These are phyloP conservation scores for Lycocorax pyrrhopterus DNA, from an alignment of 2,113 vertebrate species.

Conservation along the genomic window DNA sequence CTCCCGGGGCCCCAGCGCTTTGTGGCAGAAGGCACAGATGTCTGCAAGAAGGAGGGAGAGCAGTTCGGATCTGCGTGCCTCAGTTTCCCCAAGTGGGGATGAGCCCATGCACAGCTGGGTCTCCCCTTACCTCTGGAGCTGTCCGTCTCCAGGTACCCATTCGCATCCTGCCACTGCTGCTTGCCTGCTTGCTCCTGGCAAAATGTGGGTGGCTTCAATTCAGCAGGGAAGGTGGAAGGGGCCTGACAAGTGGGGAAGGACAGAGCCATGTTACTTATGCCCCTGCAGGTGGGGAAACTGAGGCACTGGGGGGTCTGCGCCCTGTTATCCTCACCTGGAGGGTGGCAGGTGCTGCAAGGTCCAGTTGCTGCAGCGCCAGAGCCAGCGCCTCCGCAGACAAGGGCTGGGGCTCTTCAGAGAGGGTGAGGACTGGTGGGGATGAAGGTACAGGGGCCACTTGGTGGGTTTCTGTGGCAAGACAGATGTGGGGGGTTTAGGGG, in stretches of 20 bases:
- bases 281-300: neutral
- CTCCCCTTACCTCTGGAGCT: conserved; percentile 48
- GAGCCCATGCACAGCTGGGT: accelerated
- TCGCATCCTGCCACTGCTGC: neutral
- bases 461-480: neutral
- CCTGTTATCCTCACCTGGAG: conserved; percentile 40
- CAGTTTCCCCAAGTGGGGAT: neutral
- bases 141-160: neutral
- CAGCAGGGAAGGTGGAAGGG: neutral
- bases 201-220: neutral
- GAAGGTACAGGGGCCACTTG: conserved; percentile 27
- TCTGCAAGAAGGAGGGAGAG: conserved; percentile 65
- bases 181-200: neutral
- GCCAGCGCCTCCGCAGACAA: accelerated
- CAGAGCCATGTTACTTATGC: neutral
- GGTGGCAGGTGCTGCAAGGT: neutral
- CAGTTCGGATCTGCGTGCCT: accelerated
- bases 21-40: conserved; percentile 92
- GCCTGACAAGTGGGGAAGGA: neutral
- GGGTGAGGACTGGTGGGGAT: neutral
- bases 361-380: conserved; percentile 62
- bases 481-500: neutral
- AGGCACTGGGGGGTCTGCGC: neutral
- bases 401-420: neutral
- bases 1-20: conserved; percentile 71